phyloP scores from a whole-genome alignment of 2,888 invertebrate genomes.

The Zelleria hepariella region DNA sequence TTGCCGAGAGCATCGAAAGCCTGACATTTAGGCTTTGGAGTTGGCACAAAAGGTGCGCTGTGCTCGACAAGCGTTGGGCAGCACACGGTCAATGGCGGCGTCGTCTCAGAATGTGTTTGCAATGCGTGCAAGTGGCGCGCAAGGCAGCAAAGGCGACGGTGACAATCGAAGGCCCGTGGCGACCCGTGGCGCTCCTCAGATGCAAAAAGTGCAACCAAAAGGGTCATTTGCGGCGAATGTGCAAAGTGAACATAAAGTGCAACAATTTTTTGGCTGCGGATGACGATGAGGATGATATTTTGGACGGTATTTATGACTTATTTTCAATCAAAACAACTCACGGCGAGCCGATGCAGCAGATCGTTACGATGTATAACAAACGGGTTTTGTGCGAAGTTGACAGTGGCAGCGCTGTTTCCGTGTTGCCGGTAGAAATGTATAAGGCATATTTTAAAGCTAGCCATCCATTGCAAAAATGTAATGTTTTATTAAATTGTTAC shows the following conservation, averaged over 20 bases:
- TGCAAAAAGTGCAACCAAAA: slow-evolving; percentile 8
- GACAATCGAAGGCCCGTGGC: slow-evolving; percentile 3
- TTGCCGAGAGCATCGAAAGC: slow-evolving; percentile 12
- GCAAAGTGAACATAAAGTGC: no score
- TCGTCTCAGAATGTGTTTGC: background rate
- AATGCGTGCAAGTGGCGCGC: background rate
- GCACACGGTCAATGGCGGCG: background rate
- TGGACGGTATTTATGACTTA: background rate
- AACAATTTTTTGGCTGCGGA: no score
- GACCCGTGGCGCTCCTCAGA: slow-evolving; percentile 9
- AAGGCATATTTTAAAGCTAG: background rate
- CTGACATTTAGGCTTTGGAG: slow-evolving; percentile 14
- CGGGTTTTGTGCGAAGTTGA: background rate
- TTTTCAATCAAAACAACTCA: background rate
- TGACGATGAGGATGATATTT: background rate
- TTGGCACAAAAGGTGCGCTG: slow-evolving; percentile 9
- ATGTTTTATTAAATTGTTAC: background rate
- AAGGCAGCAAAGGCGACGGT: background rate
- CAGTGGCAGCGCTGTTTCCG: background rate
- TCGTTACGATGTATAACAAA: background rate
- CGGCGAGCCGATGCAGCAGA: background rate
- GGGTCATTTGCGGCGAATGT: background rate
- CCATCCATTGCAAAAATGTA: background rate
- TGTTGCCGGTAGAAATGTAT: background rate
- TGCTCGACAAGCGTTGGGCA: background rate